Conservation (phyloP, 2,113 vertebrate genomes). For the Nibea albiflora region DNA sequence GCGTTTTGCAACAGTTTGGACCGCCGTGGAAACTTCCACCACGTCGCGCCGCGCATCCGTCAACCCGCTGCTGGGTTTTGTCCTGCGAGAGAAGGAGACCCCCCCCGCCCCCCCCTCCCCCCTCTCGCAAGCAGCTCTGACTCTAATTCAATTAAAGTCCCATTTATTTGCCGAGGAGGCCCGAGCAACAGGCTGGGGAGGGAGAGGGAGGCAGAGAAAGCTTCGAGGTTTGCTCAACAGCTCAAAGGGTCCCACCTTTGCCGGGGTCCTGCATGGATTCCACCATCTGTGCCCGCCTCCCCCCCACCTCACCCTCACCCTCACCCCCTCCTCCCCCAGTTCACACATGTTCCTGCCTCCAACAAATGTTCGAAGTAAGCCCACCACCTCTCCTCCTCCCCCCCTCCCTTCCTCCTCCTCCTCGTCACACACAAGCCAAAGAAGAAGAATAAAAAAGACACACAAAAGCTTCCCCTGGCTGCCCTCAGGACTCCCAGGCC, state of each 20-base stretch:
- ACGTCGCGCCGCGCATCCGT: conserved; percentile 6
- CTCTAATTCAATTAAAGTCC: conserved; percentile 99
- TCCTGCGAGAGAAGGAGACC: conserved; percentile 79
- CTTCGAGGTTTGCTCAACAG: conserved; percentile 70
- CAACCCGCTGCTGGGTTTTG: conserved; percentile 52
- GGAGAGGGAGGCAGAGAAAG: conserved; percentile 40
- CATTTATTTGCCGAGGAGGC: conserved; percentile 92
- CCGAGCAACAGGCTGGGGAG: conserved; percentile 65
- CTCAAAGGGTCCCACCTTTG: conserved; percentile 94
- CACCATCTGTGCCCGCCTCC: conserved; percentile 96
- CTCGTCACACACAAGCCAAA: conserved; percentile 92
- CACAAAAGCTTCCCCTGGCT: conserved; percentile 93
- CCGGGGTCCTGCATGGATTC: conserved; percentile 92
- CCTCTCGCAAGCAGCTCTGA: conserved; percentile 89
- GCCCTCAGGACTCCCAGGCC: conserved; percentile 82
- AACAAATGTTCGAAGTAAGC: conserved; percentile 90
- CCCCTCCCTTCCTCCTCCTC: conserved; percentile 39
- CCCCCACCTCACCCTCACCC: conserved; percentile 86
- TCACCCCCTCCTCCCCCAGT: conserved; percentile 82
- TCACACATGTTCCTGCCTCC: conserved; percentile 95
- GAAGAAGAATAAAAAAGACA: conserved; percentile 90
- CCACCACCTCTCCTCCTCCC: neutral
- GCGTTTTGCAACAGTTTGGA: neutral
- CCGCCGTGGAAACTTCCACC: conserved; percentile 1
- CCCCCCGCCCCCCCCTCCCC: conserved; percentile 85